Base-by-base conservation (phyloP, 2,888 invertebrate genomes). In the Drosophila robusta region DNA sequence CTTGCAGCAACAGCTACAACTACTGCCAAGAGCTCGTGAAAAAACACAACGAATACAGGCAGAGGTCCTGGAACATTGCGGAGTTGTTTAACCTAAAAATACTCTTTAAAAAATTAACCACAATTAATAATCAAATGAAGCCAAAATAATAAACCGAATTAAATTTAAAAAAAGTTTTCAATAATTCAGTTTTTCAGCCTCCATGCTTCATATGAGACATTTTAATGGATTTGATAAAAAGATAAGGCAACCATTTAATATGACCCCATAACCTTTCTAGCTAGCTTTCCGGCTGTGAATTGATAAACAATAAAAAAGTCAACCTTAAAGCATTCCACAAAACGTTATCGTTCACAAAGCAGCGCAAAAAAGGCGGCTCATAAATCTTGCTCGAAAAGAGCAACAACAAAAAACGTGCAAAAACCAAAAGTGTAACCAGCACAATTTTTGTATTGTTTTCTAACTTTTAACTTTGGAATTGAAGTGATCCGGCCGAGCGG, bases 401-500 rank as follows among this genome's bases (percentile, higher is more conserved):
- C 72, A 65, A 65, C 46, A 61, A 29, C 44, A 60, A 57, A 39
- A 44, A 5, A 51, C 24, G n/a, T 3, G 5, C 1, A 18, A 42
- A 32, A 52, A 49, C 52, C 29, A 62, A n/a, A 46, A 38, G 18
- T 64, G 42, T 56, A 60, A 60, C 24, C 60, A 52, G 67, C 56
- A 75, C 56, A 75, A 67, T 75, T 81, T 73, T 76, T 70, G 72
- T 84, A 80, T 84, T 85, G 80, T 84, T 84, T 82, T 80, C 60
- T 73, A 84, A 82, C 80, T 86, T 85, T 86, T 86, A 82, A 86
- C 82, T 86, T 84, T 70, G 56, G 78, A 63, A 78, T 80, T 67
- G 68, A 67, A 74, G 68, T 50, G 72, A 70, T 65, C 41, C 38
- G 58, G 52, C 62, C 61, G 29, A 29, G 16, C 44, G 41, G 49